Evolutionary conservation across 2,113 vertebrate genomes (phyloP).

Genomic region (Erythrocercus mccallii): DNA sequence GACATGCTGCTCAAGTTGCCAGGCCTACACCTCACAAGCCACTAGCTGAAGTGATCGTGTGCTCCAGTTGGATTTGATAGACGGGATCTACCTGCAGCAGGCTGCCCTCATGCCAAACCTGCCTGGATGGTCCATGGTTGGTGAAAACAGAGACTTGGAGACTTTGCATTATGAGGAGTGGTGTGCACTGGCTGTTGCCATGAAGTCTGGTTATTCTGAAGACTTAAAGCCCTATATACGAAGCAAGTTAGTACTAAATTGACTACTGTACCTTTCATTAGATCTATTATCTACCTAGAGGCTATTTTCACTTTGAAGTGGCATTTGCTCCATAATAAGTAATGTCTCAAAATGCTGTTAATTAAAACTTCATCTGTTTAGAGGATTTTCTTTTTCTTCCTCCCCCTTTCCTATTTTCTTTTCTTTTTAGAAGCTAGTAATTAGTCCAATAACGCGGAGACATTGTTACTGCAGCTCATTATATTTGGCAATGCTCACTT

Average conservation of each 20-base stretch:
- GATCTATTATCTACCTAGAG: constrained; percentile 37
- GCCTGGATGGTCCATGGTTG: accelerated
- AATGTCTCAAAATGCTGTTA: constrained; percentile 49
- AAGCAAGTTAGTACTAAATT: background rate
- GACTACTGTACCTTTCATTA: background rate
- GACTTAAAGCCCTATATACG: background rate
- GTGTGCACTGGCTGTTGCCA: background rate
- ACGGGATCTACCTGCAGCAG: background rate
- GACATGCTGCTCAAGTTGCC: background rate
- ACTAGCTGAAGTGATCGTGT: background rate
- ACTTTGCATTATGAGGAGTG: accelerated
- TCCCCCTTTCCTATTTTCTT: background rate
- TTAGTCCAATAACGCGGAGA: constrained; percentile 56
- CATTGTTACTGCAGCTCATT: constrained; percentile 59
- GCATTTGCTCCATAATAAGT: constrained; percentile 50
- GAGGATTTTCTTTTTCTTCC: constrained; percentile 10
- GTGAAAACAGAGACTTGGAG: background rate
- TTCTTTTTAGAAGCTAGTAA: constrained; percentile 48
- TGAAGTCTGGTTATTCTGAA: background rate
- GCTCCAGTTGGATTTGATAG: background rate
- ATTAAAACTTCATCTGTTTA: constrained; percentile 70
- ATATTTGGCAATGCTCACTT: constrained; percentile 60
- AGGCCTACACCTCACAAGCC: background rate
- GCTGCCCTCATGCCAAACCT: background rate
- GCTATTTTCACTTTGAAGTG: constrained; percentile 63